Conservation (phyloP, 2,888 invertebrate species). For the Sphaerophoria rueppellii region DNA sequence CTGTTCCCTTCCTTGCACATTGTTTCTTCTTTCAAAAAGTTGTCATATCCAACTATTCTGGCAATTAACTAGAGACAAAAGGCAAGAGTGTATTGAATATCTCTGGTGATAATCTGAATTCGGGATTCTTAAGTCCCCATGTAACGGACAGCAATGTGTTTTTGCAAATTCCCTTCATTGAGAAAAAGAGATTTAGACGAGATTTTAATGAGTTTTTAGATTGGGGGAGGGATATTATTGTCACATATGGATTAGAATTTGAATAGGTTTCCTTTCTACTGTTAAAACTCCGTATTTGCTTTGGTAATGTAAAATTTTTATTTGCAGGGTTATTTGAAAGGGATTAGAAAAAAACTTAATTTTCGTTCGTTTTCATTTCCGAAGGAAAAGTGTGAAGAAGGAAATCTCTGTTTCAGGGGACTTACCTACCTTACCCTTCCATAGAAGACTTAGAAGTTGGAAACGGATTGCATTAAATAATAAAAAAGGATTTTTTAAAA, state of each 20-base stretch:
- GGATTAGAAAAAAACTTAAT: not conserved
- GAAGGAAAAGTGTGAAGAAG: not conserved
- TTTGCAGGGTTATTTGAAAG: not conserved
- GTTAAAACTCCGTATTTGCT: slow-evolving; percentile 50
- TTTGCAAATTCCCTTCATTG: not conserved
- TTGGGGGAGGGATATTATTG: slow-evolving; percentile 57
- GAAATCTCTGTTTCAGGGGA: not conserved
- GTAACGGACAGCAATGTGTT: too few species aligned
- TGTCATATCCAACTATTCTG: slow-evolving; percentile 10
- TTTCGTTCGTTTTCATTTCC: not conserved
- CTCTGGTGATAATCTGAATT: not conserved
- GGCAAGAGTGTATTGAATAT: slow-evolving; percentile 33
- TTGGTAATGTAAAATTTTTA: slow-evolving; percentile 40
- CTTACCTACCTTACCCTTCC: too few species aligned
- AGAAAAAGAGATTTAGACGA: slow-evolving; percentile 31
- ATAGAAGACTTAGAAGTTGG: too few species aligned
- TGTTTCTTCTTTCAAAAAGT: slow-evolving; percentile 28
- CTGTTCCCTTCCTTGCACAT: not conserved
- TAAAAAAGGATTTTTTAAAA: too few species aligned
- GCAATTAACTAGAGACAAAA: not conserved
- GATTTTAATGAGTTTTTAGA: slow-evolving; percentile 71
- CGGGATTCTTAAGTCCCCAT: too few species aligned
- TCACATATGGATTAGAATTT: slow-evolving; percentile 58
- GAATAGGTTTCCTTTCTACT: slow-evolving; percentile 30
- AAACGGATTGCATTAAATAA: too few species aligned